These are phyloP conservation scores for Physella acuta DNA, from an alignment of 1,140 invertebrate species.

Conservation along the genomic window DNA sequence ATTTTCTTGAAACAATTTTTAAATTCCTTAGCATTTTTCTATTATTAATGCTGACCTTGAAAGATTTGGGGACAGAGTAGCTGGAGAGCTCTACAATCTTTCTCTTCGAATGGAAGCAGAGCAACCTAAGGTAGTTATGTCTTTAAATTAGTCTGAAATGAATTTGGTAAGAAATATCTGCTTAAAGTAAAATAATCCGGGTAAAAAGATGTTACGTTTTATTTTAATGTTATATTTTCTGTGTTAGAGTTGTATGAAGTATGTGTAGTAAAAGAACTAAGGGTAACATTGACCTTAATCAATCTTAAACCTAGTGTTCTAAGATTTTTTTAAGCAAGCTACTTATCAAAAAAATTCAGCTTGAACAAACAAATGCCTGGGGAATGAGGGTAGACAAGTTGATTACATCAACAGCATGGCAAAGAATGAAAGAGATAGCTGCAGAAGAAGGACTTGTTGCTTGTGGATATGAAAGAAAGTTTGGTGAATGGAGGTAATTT, in stretches of 20 bases:
- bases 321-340: background rate
- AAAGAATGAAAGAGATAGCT: conserved; percentile 64
- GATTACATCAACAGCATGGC: conserved; percentile 65
- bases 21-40: conserved; percentile 28
- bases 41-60: conserved; percentile 59
- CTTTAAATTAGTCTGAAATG: background rate
- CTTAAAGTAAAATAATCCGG: background rate
- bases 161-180: background rate
- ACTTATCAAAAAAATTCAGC: conserved; percentile 22
- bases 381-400: conserved; percentile 64
- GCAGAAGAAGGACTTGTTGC: conserved; percentile 67
- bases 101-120: conserved; percentile 64
- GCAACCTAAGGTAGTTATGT: conserved; percentile 50
- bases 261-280: background rate
- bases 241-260: background rate
- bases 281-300: background rate
- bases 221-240: background rate
- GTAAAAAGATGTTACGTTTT: background rate
- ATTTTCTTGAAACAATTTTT: too few species aligned
- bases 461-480: conserved; percentile 64
- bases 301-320: background rate
- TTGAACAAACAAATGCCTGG: conserved; percentile 65
- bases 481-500: conserved; percentile 59
- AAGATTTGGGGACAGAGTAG: conserved; percentile 59
- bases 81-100: conserved; percentile 62